Base-by-base conservation (phyloP, 2,113 vertebrate genomes). In the Ramphastos sulfuratus region DNA sequence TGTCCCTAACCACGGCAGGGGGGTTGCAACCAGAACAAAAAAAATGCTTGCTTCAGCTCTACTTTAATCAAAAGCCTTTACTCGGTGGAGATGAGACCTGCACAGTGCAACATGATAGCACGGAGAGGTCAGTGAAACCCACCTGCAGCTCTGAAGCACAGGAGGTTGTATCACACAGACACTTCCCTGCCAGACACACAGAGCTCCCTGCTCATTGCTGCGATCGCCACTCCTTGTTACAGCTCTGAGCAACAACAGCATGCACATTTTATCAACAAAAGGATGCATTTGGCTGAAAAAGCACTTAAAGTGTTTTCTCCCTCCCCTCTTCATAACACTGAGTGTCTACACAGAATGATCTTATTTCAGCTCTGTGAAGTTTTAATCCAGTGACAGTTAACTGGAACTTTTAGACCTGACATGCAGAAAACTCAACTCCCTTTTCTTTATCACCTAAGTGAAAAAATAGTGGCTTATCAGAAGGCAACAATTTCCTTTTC, bases 291-390 rank as follows among this genome's bases (percentile, higher is more conserved):
- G 9, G 24, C 64, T 74, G 20, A 59, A 90, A 76, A 56, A 33
- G 4, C 20, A 28, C 12, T 60, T 48, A 2, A 86, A 79, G 58
- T 7, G 11, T 3, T 15, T 6, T 23, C 7, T 35, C 9, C 6
- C 30, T 12, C 1, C 2, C 39, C 19, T 39, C 55, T 59, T 17
- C 39, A 24, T 48, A 75, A 60, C 0, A 6, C 0, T 3, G 9
- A 70, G 21, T 9, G 63, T n/a, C 37, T 37, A 73, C 15, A 67
- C 0, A 7, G 11, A 8, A 10, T 2, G 10, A 55, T 7, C 0
- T 0, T 20, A 30, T 23, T 83, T 65, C 35, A 56, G 14, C 50
- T 52, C 50, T 52, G 7, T 24, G 23, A 24, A 52, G 23, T 52
- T 25, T 75, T n/a, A 15, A 46, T 37, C 82, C 54, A 39, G 17